Evolutionary conservation across 2,113 vertebrate genomes (phyloP), one percentile per base, ranked within the genome.

Genomic region (Symphodus melops): DNA sequence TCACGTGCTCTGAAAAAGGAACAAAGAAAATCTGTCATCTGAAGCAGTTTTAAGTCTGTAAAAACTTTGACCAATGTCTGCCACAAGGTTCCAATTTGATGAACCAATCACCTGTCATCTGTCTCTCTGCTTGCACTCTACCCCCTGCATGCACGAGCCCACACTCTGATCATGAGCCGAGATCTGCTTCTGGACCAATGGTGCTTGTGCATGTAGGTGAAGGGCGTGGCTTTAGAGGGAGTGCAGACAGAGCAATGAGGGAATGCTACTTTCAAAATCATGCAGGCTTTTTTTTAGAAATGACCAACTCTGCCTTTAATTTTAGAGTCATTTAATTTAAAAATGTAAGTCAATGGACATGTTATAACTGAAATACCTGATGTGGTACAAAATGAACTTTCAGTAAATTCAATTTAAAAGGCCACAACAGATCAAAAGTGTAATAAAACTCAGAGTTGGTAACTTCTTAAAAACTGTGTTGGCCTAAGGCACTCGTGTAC

Each of bases 301-400:
- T 23, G 59, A 17, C 3, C 0, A 25, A 25, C 25, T 2, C 25
- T 52, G 60, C 28, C 28, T 36, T 51, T 51, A 2, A 51, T 51
- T 42, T 60, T 5, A 53, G 16, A 56, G 8, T 48, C 17, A 53
- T 41, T 59, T 48, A n/a, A 51, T 36, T 65, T 51, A 2, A 64
- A 61, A 25, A 51, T 37, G 33, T 13, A 46, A 65, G 25, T 57
- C 25, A 37, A 69, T 51, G 17, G 44, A 46, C 6, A 33, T 33
- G 19, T 48, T 72, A 28, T 9, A 63, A 60, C 28, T 33, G 60
- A 70, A 56, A 36, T 42, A 10, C 53, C 46, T 13, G 52, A 73
- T 56, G 52, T 53, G 65, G 56, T 49, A 60, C 19, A 67, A 69
- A 72, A 81, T 57, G 4, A 52, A 44, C 57, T 49, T 41, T 73